Conservation (phyloP, 64 coral and sea anemone species). For the Trachythela sp. region DNA sequence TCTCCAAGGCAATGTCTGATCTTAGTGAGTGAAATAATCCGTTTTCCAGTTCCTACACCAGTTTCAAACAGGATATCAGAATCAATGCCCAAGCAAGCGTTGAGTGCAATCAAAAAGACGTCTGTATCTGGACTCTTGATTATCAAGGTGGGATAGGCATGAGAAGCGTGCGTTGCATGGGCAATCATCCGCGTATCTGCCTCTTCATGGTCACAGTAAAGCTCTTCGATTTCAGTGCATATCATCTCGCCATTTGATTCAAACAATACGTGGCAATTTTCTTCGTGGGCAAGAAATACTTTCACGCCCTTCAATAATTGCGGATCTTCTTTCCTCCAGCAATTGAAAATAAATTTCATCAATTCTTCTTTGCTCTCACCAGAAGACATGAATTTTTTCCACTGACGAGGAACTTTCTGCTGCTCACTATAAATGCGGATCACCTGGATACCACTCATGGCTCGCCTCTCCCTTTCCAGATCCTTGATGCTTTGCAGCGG, state of each 20-base stretch:
- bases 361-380: neutral
- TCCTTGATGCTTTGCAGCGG: neutral
- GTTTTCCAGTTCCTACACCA: neutral
- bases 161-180: neutral
- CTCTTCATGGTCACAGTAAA: neutral
- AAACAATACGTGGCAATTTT: neutral
- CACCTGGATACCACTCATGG: neutral
- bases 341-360: neutral
- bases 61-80: neutral
- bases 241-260: neutral
- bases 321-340: neutral
- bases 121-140: conserved; percentile 5
- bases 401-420: conserved; percentile 26
- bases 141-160: neutral
- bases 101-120: neutral
- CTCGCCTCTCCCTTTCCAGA: neutral
- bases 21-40: neutral
- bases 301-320: neutral
- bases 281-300: conserved; percentile 3
- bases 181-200: conserved; percentile 1
- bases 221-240: neutral
- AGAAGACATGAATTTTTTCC: neutral
- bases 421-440: conserved; percentile 12
- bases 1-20: neutral
- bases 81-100: neutral